A percentile compares a stretch with the other conserved stretches of the same genome.
phyloP scores from a whole-genome alignment of 1,140 invertebrate species.

The Trypoxylus dichotomus region DNA sequence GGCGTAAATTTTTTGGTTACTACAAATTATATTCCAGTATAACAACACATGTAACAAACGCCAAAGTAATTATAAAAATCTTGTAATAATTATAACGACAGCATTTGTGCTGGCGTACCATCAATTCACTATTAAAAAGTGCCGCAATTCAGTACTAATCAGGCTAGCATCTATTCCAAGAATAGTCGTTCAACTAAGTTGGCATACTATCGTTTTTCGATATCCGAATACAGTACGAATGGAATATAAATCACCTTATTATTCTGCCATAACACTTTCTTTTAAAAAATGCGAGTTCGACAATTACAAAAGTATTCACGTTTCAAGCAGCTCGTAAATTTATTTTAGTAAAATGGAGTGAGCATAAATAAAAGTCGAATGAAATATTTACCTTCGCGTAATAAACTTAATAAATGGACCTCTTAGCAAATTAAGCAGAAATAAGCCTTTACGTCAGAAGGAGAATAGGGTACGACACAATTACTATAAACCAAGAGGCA shows the following conservation, averaged over 20 bases:
- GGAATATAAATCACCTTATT: neutral
- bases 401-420: neutral
- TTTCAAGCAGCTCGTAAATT: neutral
- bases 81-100: no score
- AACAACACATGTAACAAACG: no score
- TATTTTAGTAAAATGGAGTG: neutral
- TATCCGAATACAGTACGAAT: neutral
- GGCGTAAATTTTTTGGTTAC: no score
- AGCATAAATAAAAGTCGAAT: neutral
- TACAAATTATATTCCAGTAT: no score
- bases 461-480: neutral
- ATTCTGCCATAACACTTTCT: neutral
- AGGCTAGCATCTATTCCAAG: neutral
- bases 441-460: neutral
- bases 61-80: no score
- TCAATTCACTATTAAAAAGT: no score
- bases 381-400: neutral
- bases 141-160: no score
- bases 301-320: neutral
- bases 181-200: no score
- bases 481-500: neutral
- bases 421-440: neutral
- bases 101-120: no score
- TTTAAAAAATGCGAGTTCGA: neutral
- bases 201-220: neutral